Percentiles rank a stretch among this genome's conserved stretches.
phyloP scores from a whole-genome alignment of 2,888 invertebrate species.

The Tiphia femorata region DNA sequence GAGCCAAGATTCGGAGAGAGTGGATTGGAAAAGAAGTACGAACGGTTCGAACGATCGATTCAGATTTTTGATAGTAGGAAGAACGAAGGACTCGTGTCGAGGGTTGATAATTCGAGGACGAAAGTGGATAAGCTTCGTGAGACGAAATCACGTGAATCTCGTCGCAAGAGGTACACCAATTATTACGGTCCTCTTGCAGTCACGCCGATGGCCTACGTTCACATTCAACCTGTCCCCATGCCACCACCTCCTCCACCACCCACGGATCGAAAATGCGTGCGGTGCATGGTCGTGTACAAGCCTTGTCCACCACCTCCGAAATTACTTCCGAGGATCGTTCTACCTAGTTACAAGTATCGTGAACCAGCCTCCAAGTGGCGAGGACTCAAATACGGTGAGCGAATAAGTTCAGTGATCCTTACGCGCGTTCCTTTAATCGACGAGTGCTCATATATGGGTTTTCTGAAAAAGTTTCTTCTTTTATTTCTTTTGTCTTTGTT shows the following conservation, averaged over 20 bases:
- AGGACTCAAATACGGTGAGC: slow-evolving; percentile 58
- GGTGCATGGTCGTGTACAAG: slow-evolving; percentile 62
- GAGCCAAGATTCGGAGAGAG: too few relatives aligned
- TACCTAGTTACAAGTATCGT: slow-evolving; percentile 51
- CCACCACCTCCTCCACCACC: slow-evolving; percentile 34
- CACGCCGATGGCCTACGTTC: slow-evolving; percentile 61
- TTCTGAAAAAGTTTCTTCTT: too few relatives aligned
- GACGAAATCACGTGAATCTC: too few relatives aligned
- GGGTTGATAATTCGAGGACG: too few relatives aligned
- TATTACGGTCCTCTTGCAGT: slow-evolving; percentile 39
- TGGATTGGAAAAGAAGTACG: too few relatives aligned
- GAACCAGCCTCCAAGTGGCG: slow-evolving; percentile 54
- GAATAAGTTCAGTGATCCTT: not conserved
- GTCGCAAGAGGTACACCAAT: slow-evolving; percentile 45
- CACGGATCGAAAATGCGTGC: slow-evolving; percentile 56
- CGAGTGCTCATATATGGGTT: slow-evolving; percentile 16
- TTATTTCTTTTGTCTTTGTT: too few relatives aligned
- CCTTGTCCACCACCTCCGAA: slow-evolving; percentile 54
- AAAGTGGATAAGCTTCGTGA: too few relatives aligned
- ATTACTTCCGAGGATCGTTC: slow-evolving; percentile 45
- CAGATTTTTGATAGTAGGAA: too few relatives aligned
- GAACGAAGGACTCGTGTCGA: too few relatives aligned
- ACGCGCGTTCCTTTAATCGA: not conserved
- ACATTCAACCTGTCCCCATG: slow-evolving; percentile 55
- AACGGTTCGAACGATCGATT: too few relatives aligned